phyloP scores from a whole-genome alignment of 1,140 invertebrate genomes.

The Mycetomoellerius zeteki region DNA sequence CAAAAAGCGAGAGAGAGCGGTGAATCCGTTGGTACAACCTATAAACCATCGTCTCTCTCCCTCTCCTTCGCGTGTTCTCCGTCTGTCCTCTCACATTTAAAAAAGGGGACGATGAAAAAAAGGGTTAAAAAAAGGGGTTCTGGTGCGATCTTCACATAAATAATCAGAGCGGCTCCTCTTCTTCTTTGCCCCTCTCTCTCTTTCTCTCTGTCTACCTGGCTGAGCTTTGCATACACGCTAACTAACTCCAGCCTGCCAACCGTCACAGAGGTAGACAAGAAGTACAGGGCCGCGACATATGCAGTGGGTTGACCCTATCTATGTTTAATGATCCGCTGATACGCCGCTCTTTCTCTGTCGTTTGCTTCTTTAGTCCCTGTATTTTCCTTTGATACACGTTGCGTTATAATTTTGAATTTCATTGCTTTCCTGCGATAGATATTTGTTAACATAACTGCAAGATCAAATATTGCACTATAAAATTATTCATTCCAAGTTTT shows the following conservation, averaged over 20 bases:
- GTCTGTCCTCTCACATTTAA: slow-evolving; percentile 71
- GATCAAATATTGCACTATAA: background rate
- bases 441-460: background rate
- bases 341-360: slow-evolving; percentile 66
- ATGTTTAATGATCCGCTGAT: slow-evolving; percentile 80
- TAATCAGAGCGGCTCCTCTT: slow-evolving; percentile 74
- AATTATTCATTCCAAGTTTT: background rate
- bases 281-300: slow-evolving; percentile 78
- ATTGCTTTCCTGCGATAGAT: background rate
- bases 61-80: slow-evolving; percentile 70
- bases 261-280: slow-evolving; percentile 63
- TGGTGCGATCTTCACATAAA: slow-evolving; percentile 75
- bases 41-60: slow-evolving; percentile 65
- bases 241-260: slow-evolving; percentile 73
- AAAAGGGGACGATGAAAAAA: slow-evolving; percentile 63
- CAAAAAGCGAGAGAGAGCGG: slow-evolving; percentile 79
- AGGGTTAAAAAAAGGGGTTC: slow-evolving; percentile 64
- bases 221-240: slow-evolving; percentile 82
- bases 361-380: slow-evolving; percentile 43
- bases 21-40: slow-evolving; percentile 64
- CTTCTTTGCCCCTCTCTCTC: slow-evolving; percentile 57
- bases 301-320: slow-evolving; percentile 78
- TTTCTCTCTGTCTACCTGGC: slow-evolving; percentile 73
- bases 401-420: slow-evolving; percentile 1
- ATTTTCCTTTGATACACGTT: slow-evolving; percentile 37